Conservation (phyloP, 2,113 vertebrate genomes). For the Meleagris gallopavo region DNA sequence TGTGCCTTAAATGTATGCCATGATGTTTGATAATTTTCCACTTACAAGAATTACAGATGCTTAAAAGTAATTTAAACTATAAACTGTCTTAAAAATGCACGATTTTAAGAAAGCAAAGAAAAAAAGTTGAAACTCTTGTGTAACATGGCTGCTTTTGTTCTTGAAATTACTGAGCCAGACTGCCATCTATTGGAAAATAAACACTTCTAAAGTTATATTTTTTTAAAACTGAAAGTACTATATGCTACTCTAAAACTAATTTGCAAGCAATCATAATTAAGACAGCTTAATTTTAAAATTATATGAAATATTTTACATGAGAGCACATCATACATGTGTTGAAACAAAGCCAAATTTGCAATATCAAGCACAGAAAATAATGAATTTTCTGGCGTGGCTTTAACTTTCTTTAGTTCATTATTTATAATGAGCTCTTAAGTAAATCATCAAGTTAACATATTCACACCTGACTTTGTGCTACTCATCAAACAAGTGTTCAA, state of each 20-base stretch:
- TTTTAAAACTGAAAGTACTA: not conserved
- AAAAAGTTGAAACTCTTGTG: slow-evolving; percentile 41
- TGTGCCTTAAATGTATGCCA: not conserved
- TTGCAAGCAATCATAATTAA: not conserved
- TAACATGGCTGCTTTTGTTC: slow-evolving; percentile 75
- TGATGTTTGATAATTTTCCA: not conserved
- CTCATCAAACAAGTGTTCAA: not conserved
- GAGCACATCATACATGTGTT: not conserved
- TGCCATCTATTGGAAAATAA: slow-evolving; percentile 82
- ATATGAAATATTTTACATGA: not conserved
- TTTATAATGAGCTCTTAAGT: not conserved
- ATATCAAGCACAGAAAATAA: not conserved
- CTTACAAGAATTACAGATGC: not conserved
- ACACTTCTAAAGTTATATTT: not conserved
- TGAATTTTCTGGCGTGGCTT: not conserved
- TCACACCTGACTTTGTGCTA: not conserved
- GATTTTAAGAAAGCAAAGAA: not conserved
- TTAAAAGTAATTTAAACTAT: not conserved
- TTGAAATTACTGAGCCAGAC: slow-evolving; percentile 78
- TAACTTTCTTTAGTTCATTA: not conserved
- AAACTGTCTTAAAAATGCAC: not conserved
- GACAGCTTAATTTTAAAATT: not conserved
- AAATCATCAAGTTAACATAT: not conserved
- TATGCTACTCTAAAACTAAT: not conserved
- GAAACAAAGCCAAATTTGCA: not conserved